phyloP scores from a whole-genome alignment of 2,888 invertebrate species.

The Pachymerium ferrugineum region DNA sequence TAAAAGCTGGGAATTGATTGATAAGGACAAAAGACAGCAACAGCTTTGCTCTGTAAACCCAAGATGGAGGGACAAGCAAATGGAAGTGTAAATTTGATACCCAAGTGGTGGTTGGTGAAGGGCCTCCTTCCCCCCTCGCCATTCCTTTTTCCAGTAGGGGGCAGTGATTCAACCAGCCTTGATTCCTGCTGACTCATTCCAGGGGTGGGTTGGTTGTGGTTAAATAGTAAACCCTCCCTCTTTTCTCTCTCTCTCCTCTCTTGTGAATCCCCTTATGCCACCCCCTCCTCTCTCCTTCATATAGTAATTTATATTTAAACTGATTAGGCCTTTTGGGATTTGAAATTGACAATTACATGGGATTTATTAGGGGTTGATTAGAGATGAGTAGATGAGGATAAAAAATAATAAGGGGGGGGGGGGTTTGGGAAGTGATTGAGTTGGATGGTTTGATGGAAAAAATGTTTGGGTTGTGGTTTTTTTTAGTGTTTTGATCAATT shows the following conservation, averaged over 20 bases:
- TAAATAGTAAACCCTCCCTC: conserved; percentile 24
- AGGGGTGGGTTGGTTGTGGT: conserved; percentile 24
- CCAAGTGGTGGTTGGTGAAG: conserved; percentile 27
- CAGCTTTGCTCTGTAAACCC: conserved; percentile 3
- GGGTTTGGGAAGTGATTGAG: too few relatives aligned
- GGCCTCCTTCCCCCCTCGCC: not conserved
- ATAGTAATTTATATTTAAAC: conserved; percentile 22
- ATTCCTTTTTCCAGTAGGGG: not conserved
- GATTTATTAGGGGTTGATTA: not conserved
- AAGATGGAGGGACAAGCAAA: conserved; percentile 19
- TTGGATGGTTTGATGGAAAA: too few relatives aligned
- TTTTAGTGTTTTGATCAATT: too few relatives aligned
- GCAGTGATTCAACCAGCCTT: conserved; percentile 27
- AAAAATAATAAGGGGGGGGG: not conserved
- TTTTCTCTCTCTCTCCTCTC: conserved; percentile 12
- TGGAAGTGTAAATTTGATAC: conserved; percentile 25
- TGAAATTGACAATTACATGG: conserved; percentile 13
- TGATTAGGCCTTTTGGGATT: conserved; percentile 15
- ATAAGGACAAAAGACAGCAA: conserved; percentile 1
- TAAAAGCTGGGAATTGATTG: conserved; percentile 9
- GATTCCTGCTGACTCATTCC: conserved; percentile 27
- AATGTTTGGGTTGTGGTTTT: too few relatives aligned
- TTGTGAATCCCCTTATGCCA: not conserved
- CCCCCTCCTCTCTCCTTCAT: not conserved
- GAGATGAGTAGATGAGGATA: not conserved